Evolutionary conservation across 1,140 invertebrate species (phyloP).

Genomic region (Rhynchophorus ferrugineus): DNA sequence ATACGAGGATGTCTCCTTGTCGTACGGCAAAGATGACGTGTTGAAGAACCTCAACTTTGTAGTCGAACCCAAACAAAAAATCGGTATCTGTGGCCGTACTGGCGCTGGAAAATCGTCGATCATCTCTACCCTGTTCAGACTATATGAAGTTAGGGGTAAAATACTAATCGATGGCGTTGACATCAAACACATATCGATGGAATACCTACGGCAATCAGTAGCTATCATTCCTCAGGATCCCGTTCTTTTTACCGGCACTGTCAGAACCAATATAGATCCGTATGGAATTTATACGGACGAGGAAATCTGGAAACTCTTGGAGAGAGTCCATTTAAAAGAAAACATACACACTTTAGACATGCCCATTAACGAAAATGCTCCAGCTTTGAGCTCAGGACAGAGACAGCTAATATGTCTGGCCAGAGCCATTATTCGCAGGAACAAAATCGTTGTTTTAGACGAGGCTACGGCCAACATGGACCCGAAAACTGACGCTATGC

Average conservation of each 20-base stretch:
- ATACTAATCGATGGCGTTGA: constrained; percentile 23
- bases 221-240: constrained; percentile 66
- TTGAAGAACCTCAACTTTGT: constrained; percentile 55
- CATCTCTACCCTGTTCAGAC: constrained; percentile 58
- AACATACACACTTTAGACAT: constrained; percentile 23
- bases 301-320: constrained; percentile 32
- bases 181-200: constrained; percentile 8
- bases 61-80: constrained; percentile 54
- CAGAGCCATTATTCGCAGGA: constrained; percentile 62
- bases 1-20: constrained; percentile 57
- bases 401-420: constrained; percentile 72
- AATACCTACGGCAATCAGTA: constrained; percentile 46
- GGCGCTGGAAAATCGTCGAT: constrained; percentile 80
- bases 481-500: constrained; percentile 61
- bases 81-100: constrained; percentile 62
- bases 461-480: constrained; percentile 66
- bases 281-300: constrained; percentile 43
- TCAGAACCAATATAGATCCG: constrained; percentile 58
- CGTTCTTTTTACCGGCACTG: constrained; percentile 54
- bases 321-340: constrained; percentile 22
- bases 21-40: constrained; percentile 60
- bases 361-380: constrained; percentile 54
- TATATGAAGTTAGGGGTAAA: constrained; percentile 21
- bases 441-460: constrained; percentile 71
- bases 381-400: constrained; percentile 70